These are phyloP conservation scores for Panonychus citri DNA, from an alignment of 1,140 invertebrate genomes.

Conservation along the genomic window DNA sequence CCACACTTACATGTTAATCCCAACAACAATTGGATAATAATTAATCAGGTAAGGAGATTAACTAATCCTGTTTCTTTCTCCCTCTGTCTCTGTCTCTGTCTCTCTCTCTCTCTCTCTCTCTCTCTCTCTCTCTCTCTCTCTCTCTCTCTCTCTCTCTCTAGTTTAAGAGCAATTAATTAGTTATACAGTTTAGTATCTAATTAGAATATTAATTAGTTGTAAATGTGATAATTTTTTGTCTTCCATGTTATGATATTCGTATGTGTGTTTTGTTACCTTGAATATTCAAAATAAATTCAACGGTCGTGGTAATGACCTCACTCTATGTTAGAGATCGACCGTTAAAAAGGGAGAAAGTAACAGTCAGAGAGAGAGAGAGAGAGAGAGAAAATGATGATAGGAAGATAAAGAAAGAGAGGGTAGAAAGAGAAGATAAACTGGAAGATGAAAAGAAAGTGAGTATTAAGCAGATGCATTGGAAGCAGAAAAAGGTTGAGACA, in stretches of 20 bases:
- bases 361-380: no score
- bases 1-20: no score
- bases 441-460: no score
- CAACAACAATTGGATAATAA: no score
- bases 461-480: no score
- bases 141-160: neutral
- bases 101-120: conserved; percentile 1
- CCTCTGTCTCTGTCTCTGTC: neutral
- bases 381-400: no score
- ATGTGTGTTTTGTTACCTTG: neutral
- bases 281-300: neutral
- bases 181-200: neutral
- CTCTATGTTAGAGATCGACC: neutral
- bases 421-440: no score
- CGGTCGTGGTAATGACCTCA: neutral
- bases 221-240: no score
- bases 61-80: neutral
- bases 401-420: no score
- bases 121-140: neutral
- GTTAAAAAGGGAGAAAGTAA: neutral
- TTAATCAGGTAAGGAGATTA: no score
- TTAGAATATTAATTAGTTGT: no score
- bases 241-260: neutral
- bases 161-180: neutral
- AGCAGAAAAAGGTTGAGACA: no score